These are phyloP conservation scores for Conistra vaccinii DNA, from an alignment of 2,888 invertebrate species.

Conservation along the genomic window DNA sequence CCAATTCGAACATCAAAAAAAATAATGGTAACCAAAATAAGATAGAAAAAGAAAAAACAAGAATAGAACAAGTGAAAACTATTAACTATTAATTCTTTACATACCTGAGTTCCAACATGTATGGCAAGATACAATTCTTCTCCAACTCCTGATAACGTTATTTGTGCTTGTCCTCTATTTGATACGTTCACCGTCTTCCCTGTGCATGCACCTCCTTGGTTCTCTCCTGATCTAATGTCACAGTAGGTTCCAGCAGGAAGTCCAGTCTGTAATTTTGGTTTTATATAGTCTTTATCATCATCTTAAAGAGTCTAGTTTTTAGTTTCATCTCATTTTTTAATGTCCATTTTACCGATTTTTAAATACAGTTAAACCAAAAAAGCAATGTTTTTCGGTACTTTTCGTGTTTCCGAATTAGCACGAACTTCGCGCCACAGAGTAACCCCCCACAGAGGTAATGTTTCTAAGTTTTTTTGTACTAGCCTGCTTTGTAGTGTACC, in stretches of 20 bases:
- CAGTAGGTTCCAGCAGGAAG: conserved; percentile 94
- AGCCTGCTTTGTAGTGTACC: no score
- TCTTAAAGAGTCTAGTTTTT: background rate
- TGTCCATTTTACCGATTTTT: background rate
- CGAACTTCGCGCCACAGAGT: background rate
- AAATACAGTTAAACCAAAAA: background rate
- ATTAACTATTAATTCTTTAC: background rate
- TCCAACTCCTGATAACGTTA: conserved; percentile 86
- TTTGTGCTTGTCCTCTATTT: conserved; percentile 86
- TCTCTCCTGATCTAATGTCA: conserved; percentile 93
- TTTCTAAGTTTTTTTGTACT: background rate
- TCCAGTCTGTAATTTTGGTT: conserved; percentile 86
- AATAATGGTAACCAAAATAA: background rate
- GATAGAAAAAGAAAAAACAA: no score
- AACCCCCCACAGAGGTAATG: background rate
- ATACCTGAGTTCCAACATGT: conserved; percentile 86
- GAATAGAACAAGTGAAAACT: background rate
- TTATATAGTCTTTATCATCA: background rate
- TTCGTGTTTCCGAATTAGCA: no score
- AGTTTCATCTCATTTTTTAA: background rate
- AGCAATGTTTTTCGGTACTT: background rate
- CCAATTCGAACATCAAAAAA: background rate
- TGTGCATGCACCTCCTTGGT: conserved; percentile 88
- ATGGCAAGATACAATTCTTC: conserved; percentile 92
- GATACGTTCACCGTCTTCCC: conserved; percentile 91